Percentiles rank a stretch among this genome's conserved stretches.
Evolutionary conservation across 2,113 vertebrate species (phyloP).

Genomic region (Heptranchias perlo): DNA sequence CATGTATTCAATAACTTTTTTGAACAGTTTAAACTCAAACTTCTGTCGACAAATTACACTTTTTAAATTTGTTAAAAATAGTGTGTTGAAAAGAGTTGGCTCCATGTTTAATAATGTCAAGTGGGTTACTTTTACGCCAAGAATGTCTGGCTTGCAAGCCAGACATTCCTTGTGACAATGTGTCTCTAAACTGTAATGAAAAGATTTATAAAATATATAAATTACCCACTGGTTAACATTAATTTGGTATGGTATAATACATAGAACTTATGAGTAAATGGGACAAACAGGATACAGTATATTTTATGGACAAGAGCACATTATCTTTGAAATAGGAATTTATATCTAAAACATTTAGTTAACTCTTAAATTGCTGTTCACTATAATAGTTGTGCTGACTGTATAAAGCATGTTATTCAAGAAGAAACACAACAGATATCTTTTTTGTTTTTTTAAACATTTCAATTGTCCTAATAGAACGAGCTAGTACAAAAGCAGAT

Average conservation of each 20-base stretch:
- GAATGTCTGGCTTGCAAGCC: background rate
- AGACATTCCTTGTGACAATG: slow-evolving; percentile 4
- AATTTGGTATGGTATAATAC: background rate
- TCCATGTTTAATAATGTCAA: background rate
- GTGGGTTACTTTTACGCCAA: background rate
- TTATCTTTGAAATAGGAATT: background rate
- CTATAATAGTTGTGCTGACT: background rate
- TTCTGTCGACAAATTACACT: too few relatives aligned
- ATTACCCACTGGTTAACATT: slow-evolving; percentile 14
- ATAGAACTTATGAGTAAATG: background rate
- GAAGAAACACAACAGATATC: background rate
- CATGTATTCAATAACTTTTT: background rate
- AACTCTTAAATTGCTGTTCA: background rate
- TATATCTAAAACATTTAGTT: background rate
- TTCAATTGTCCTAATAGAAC: background rate
- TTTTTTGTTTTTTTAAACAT: background rate
- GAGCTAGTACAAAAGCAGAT: background rate
- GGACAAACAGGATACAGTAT: background rate
- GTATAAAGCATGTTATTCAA: background rate
- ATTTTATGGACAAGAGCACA: background rate
- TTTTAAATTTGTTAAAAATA: background rate
- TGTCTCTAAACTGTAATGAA: slow-evolving; percentile 20
- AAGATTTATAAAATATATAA: slow-evolving; percentile 22
- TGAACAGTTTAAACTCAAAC: background rate
- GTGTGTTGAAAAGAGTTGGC: background rate